Evolutionary conservation across 2,888 invertebrate genomes (phyloP).

Genomic region (Caradrina kadenii): DNA sequence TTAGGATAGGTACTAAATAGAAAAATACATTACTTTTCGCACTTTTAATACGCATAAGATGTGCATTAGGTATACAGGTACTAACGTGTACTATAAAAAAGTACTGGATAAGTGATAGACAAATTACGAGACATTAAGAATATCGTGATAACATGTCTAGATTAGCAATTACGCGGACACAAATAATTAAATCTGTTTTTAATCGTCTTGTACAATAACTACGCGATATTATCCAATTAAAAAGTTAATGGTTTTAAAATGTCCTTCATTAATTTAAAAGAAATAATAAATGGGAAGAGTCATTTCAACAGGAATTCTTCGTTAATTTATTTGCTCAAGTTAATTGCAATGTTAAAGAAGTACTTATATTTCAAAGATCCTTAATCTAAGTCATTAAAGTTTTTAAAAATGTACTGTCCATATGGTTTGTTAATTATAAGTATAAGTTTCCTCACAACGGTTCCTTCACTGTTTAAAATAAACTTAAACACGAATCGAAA

Average conservation of each 20-base stretch:
- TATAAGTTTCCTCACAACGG: too few species aligned
- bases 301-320: slow-evolving; percentile 3
- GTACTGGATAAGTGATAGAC: neutral
- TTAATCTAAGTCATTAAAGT: neutral
- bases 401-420: neutral
- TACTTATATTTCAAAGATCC: slow-evolving; percentile 1
- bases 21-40: neutral
- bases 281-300: slow-evolving; percentile 13
- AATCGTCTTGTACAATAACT: slow-evolving; percentile 29
- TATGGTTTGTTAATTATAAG: too few species aligned
- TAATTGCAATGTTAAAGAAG: slow-evolving; percentile 4
- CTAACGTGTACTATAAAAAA: neutral
- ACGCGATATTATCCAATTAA: slow-evolving; percentile 14
- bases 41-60: neutral
- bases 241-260: slow-evolving; percentile 25
- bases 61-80: neutral
- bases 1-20: neutral
- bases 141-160: slow-evolving; percentile 6
- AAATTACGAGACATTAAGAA: slow-evolving; percentile 17
- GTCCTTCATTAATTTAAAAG: slow-evolving; percentile 11
- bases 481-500: too few species aligned
- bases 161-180: slow-evolving; percentile 20
- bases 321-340: slow-evolving; percentile 8
- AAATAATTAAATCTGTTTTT: slow-evolving; percentile 25
- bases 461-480: too few species aligned